Base-by-base conservation (phyloP, 2,113 vertebrate species). In the Hiodon alosoides region DNA sequence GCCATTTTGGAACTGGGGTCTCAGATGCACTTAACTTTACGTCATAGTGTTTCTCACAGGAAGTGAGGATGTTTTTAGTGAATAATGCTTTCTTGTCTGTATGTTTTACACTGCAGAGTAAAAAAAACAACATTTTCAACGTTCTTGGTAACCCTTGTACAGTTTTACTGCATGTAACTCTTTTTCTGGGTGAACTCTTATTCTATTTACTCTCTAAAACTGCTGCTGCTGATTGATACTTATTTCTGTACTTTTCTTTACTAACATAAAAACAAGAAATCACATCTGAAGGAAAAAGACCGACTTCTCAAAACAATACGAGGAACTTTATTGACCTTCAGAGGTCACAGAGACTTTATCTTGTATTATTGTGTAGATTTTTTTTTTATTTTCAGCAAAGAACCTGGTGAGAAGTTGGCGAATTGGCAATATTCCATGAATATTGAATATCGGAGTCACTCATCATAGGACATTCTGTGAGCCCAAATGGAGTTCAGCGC, bases 201-300 rank as follows among this genome's bases (percentile, higher is more conserved):
- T 47, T 76, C 60, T 48, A 46, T 52, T 50, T 48, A 10, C 10
- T 70, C 59, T 61, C 51, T 70, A n/a, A 64, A 52, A 57, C 75
- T 70, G 50, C 17, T 70, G 75, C 75, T 76, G 60, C 52, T 55
- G 17, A 57, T 76, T 67, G 16, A 13, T 73, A 66, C n/a, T 75
- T 67, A 57, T 17, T 76, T 64, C 59, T 31, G 51, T 68, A 75
- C n/a, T 69, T 68, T 67, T 4, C 7, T 50, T 67, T 54, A 31
- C 4, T 54, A 11, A 31, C 16, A 69, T 61, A 61, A 31, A 31
- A 31, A n/a, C 55, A 60, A 55, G 48, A 16, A 46, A 17, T 16
- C 11, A 59, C 60, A 17, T 51, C 59, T 61, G 58, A 17, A 64
- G 58, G 57, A 70, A 5, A 59, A 71, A 7, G 48, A 47, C 17